Conservation (phyloP, 2,888 invertebrate genomes). For the Nomada goodeniana region DNA sequence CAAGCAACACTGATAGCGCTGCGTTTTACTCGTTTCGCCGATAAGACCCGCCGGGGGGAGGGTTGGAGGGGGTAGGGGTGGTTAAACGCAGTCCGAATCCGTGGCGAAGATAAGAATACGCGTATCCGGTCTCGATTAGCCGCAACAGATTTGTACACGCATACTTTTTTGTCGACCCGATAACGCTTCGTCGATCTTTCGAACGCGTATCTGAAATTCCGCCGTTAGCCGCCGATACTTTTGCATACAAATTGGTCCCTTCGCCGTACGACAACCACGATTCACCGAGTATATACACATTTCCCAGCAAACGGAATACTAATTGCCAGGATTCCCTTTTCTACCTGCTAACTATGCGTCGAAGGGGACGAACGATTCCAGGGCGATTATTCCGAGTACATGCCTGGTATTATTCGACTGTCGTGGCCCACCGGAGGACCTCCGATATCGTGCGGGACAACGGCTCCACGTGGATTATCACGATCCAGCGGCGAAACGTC, state of each 20-base stretch:
- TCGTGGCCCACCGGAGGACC: neutral
- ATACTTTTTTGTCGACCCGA: conserved; percentile 17
- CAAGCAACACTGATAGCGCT: neutral
- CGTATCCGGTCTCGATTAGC: conserved; percentile 46
- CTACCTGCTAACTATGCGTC: neutral
- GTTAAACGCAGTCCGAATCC: neutral
- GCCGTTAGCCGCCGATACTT: neutral
- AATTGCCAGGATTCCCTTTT: neutral
- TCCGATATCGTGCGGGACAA: conserved; percentile 22
- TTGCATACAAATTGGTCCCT: too few relatives aligned
- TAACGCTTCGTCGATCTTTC: conserved; percentile 24
- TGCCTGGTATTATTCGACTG: neutral
- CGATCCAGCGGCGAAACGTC: conserved; percentile 52
- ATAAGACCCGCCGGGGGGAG: neutral
- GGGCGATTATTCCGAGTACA: neutral
- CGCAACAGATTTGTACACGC: conserved; percentile 24
- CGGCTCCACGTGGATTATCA: conserved; percentile 54
- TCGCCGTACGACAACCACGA: neutral
- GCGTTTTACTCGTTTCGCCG: neutral
- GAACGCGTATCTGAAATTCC: conserved; percentile 39
- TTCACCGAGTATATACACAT: neutral
- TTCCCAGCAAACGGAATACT: neutral
- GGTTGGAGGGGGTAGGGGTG: neutral
- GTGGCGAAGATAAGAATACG: neutral
- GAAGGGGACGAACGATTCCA: neutral